These are phyloP conservation scores for Corydoras sp. DNA, from an alignment of 2,113 vertebrate species.

Conservation along the genomic window DNA sequence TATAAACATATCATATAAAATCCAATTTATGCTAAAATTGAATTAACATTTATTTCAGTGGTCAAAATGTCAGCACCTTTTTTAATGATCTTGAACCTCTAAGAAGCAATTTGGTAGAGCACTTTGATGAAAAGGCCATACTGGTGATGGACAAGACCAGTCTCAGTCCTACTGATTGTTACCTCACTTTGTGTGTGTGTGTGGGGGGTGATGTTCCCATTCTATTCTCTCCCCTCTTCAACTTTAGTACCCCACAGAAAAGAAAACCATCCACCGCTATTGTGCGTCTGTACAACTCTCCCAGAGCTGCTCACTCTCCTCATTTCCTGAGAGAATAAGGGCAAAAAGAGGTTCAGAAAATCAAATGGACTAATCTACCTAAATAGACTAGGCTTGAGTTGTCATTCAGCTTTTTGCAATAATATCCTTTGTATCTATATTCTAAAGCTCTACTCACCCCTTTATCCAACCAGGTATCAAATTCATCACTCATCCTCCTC, in stretches of 20 bases:
- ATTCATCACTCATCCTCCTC: conserved; percentile 75
- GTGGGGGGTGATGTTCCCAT: not conserved
- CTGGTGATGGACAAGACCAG: conserved; percentile 37
- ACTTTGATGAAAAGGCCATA: conserved; percentile 41
- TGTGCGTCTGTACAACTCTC: conserved; percentile 25
- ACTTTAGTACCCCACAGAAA: conserved; percentile 49
- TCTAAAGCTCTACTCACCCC: conserved; percentile 36
- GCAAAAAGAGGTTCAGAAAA: not conserved
- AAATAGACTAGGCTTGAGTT: too few species aligned
- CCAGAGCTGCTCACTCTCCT: conserved; percentile 37
- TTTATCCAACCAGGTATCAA: conserved; percentile 63
- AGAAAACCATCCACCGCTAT: conserved; percentile 47
- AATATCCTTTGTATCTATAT: too few species aligned
- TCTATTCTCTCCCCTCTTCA: conserved; percentile 45
- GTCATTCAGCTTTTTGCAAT: too few species aligned
- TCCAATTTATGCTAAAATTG: conserved; percentile 24
- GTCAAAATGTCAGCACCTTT: conserved; percentile 14
- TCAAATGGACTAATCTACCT: not conserved
- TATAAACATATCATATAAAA: conserved; percentile 33
- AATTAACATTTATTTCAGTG: conserved; percentile 28
- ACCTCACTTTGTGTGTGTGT: conserved; percentile 10
- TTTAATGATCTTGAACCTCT: not conserved
- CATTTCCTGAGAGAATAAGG: conserved; percentile 30
- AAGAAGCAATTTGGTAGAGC: conserved; percentile 18
- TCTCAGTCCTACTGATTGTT: conserved; percentile 21